Conservation (phyloP, 2,888 invertebrate genomes). For the Scelioninae gen. 1 region DNA sequence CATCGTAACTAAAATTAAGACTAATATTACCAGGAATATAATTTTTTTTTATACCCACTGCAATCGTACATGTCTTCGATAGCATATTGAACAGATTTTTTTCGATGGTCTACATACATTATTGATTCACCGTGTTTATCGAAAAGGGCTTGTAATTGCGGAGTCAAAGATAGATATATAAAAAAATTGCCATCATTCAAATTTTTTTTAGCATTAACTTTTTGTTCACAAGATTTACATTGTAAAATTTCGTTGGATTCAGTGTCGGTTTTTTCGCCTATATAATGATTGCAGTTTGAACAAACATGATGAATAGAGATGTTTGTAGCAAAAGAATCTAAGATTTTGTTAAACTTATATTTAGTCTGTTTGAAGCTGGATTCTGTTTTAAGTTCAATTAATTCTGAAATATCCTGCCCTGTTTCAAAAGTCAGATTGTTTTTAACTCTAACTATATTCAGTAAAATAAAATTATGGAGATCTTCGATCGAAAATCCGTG, state of each 20-base stretch:
- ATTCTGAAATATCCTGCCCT: background rate
- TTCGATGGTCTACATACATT: constrained; percentile 29
- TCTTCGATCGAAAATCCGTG: constrained; percentile 11
- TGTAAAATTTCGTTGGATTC: constrained; percentile 1
- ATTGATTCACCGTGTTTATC: constrained; percentile 14
- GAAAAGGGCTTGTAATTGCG: constrained; percentile 31
- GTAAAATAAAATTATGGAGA: constrained; percentile 8
- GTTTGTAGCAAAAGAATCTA: background rate
- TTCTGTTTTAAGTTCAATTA: background rate
- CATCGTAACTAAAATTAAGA: constrained; percentile 65
- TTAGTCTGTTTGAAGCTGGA: background rate
- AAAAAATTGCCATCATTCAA: constrained; percentile 41
- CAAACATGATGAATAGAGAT: constrained; percentile 29
- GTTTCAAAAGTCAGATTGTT: constrained; percentile 7
- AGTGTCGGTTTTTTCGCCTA: constrained; percentile 6
- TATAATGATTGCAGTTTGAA: constrained; percentile 1
- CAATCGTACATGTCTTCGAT: constrained; percentile 68
- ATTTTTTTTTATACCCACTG: constrained; percentile 40
- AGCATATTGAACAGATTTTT: constrained; percentile 43
- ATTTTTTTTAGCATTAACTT: constrained; percentile 3
- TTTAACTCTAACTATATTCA: background rate
- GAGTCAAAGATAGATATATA: constrained; percentile 28
- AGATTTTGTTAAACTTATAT: constrained; percentile 18
- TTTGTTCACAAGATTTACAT: constrained; percentile 13
- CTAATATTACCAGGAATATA: constrained; percentile 25